Evolutionary conservation across 2,113 vertebrate species (phyloP), one percentile per base, ranked within the genome.

Genomic region (Motacilla alba): DNA sequence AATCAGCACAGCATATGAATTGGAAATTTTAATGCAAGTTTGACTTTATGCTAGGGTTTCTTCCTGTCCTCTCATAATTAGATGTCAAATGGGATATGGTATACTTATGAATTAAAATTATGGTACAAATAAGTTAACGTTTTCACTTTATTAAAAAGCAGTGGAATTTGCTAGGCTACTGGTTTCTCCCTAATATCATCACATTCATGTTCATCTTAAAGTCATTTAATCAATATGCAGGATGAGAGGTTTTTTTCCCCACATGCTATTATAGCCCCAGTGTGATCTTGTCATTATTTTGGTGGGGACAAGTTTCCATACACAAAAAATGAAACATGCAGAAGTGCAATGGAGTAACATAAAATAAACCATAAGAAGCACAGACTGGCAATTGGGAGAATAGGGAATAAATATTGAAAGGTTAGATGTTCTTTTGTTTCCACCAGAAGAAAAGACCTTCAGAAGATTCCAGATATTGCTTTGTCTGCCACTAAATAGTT

Each of bases 181-280:
- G 17, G 2, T 80, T 92, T 86, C 30, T 44, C 26, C 27, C 16
- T 46, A 33, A 72, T 66, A 58, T 39, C 23, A 30, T 64, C 26
- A 68, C 8, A 53, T 14, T 64, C 69, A 62, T 49, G 15, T 2
- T 84, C 22, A 80, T 43, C 11, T 30, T 69, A 58, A 73, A 88
- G 35, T 44, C 8, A 53, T 20, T 66, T 5, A 20, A 46, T 33
- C 5, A 60, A 84, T n/a, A 39, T 16, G 15, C 2, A 60, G 15
- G 21, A 63, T 60, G 13, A 72, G 4, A 4, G 3, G 0, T 0
- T 31, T 50, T 50, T 13, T 44, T 41, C 21, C 21, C 22, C 43
- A 2, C 56, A 31, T 30, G 2, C 37, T 66, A 33, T 24, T 67
- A 16, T 11, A 63, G 7, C 72, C 53, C 41, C 24, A 35, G 9